Evolutionary conservation across 2,113 vertebrate genomes (phyloP), one percentile per base, ranked within the genome.

Genomic region (Stigmatopora argus): DNA sequence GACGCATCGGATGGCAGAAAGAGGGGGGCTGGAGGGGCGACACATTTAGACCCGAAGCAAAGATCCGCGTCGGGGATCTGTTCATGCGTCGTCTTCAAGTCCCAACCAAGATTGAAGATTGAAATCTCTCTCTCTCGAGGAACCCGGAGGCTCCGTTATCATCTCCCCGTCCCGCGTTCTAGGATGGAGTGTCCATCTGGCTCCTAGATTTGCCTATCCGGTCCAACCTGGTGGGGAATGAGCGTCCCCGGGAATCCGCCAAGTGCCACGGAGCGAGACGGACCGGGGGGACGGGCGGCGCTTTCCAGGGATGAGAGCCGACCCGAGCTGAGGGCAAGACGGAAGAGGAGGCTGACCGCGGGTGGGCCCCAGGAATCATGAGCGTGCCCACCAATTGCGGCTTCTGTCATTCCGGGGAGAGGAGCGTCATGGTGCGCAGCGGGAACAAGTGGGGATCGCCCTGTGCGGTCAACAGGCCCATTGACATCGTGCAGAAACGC

Each of bases 401-500:
- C 34, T 85, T 86, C 71, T 83, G 81, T 71, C 77, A 79, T 63
- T 83, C 81, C 17, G 75, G 75, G 71, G 89, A 90, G 67, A 78
- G 81, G 66, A 77, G 80, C 58, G 58, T 87, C 64, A 83, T 70
- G 52, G 81, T 88, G 79, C 70, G 84, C 41, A 85, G 79, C 47
- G 84, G 89, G 69, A 86, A 79, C 78, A 76, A 87, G 44, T 85
- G 86, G 78, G 90, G 90, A 73, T 92, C 91, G 0, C 90, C 89
- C 3, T 86, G 87, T 23, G 89, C 91, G 5, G 89, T 91, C 83
- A 91, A 92, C 88, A 83, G 88, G 52, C 91, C 91, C 76, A 92
- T 91, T 67, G 91, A 92, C 87, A 91, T 92, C 81, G 81, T 81
- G 49, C 88, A 90, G 79, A 91, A 86, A 82, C 86, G 79, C 85